Conservation (phyloP, 2,113 vertebrate species). For the Podocnemis expansa region DNA sequence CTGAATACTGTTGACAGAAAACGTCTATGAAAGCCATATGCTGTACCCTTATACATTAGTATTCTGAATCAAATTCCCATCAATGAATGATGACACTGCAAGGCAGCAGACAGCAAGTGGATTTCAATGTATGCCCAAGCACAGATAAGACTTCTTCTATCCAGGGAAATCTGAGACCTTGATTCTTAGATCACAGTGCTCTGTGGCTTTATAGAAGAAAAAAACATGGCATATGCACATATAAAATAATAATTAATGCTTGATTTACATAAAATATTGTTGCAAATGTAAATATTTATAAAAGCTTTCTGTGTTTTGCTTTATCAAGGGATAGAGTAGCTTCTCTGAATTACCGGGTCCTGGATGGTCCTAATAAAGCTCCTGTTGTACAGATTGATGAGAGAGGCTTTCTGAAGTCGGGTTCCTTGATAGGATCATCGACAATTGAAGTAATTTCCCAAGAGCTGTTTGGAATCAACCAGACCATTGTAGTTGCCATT, state of each 20-base stretch:
- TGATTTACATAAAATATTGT: not conserved
- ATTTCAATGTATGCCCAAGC: not conserved
- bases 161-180: not conserved
- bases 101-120: not conserved
- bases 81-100: not conserved
- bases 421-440: conserved; percentile 84
- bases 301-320: not conserved
- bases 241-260: not conserved
- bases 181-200: not conserved
- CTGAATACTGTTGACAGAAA: not conserved
- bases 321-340: conserved; percentile 84
- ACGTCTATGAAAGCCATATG: not conserved
- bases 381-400: conserved; percentile 86
- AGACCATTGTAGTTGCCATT: conserved; percentile 74
- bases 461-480: conserved; percentile 85
- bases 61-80: not conserved
- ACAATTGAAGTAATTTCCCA: conserved; percentile 88
- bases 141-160: not conserved
- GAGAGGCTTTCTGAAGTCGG: conserved; percentile 86
- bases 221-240: accelerated
- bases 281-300: not conserved
- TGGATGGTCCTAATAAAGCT: conserved; percentile 81
- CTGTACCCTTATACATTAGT: not conserved
- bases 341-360: conserved; percentile 83
- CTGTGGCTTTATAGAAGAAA: not conserved